Percentiles rank a stretch among this genome's conserved stretches.
Conservation (phyloP, 2,888 invertebrate species). For the Chrysina gloriosa region DNA sequence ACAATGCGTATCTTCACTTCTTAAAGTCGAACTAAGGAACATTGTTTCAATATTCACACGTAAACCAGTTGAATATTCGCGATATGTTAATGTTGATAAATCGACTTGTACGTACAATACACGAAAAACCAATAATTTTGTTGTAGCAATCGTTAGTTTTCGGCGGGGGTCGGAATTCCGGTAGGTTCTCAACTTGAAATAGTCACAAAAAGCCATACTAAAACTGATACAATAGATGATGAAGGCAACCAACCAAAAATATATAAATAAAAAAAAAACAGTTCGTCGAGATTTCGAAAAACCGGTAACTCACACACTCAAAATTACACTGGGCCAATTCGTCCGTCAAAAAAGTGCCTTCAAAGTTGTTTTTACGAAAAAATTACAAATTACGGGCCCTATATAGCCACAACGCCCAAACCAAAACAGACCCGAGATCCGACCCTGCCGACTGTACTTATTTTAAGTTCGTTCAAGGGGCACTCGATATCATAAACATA, state of each 20-base stretch:
- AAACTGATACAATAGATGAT: conserved; percentile 83
- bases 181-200: conserved; percentile 80
- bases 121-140: conserved; percentile 51
- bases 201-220: conserved; percentile 76
- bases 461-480: conserved; percentile 66
- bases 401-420: conserved; percentile 84
- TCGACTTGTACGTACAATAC: conserved; percentile 35
- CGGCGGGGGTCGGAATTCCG: conserved; percentile 57
- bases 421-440: conserved; percentile 67
- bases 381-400: conserved; percentile 85
- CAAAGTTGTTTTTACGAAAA: conserved; percentile 90
- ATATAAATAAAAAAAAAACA: conserved; percentile 55
- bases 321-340: conserved; percentile 89
- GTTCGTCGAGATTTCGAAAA: conserved; percentile 50
- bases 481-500: conserved; percentile 65
- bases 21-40: too few species aligned
- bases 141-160: conserved; percentile 52
- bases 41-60: neutral
- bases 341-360: conserved; percentile 97
- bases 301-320: conserved; percentile 70
- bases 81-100: too few species aligned
- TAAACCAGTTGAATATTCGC: neutral
- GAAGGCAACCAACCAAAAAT: conserved; percentile 76
- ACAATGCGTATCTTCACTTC: too few species aligned
- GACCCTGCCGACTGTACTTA: conserved; percentile 63